A percentile compares a stretch with the other conserved stretches of the same genome.
phyloP scores from a whole-genome alignment of 2,888 invertebrate species.

The Calameuta pallipes region DNA sequence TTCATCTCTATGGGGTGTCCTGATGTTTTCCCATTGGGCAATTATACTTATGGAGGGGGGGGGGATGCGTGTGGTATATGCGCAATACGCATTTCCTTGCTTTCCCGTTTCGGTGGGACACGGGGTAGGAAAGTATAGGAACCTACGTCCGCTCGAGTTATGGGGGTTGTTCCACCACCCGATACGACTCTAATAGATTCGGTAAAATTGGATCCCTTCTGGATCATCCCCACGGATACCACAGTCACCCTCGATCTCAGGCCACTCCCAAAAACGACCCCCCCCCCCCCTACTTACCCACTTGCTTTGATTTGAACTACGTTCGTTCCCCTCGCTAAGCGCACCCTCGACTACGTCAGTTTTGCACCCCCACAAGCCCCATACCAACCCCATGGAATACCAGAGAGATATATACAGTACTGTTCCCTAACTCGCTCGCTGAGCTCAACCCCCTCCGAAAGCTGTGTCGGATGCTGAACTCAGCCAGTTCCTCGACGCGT shows the following conservation, averaged over 20 bases:
- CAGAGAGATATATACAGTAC: conserved; percentile 29
- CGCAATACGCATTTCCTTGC: not conserved
- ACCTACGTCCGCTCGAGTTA: not conserved
- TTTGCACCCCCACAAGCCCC: conserved; percentile 38
- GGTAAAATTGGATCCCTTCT: not conserved
- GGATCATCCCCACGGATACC: not conserved
- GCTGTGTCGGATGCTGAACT: conserved; percentile 39
- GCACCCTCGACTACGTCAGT: conserved; percentile 39
- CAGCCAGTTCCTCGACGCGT: conserved; percentile 49
- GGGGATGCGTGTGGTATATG: not conserved
- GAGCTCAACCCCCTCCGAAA: conserved; percentile 39
- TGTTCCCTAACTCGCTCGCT: conserved; percentile 41
- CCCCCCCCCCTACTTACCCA: not conserved
- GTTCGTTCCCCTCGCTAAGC: conserved; percentile 40
- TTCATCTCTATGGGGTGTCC: not conserved
- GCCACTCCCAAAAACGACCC: not conserved
- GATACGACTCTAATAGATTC: not conserved
- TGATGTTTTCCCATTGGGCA: conserved; percentile 1
- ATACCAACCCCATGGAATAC: conserved; percentile 35
- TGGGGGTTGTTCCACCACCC: not conserved
- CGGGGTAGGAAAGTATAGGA: not conserved
- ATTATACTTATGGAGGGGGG: not conserved
- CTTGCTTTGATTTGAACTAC: conserved; percentile 3
- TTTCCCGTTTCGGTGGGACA: not conserved
- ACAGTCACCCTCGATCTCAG: not conserved